phyloP scores from a whole-genome alignment of 2,113 vertebrate species.

The Aythya baeri region DNA sequence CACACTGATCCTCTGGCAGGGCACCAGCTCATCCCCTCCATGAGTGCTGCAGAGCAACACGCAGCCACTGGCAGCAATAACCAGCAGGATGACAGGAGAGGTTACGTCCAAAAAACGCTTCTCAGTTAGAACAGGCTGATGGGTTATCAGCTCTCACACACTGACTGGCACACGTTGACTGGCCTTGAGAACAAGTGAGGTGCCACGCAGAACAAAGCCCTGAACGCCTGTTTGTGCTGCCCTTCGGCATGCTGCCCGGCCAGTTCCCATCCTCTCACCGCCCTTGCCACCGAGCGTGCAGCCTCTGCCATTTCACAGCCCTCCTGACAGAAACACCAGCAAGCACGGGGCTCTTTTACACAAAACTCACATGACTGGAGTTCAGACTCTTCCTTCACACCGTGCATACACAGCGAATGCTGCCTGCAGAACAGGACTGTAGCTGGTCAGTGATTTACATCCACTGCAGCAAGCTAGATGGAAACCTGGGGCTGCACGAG shows the following conservation, averaged over 20 bases:
- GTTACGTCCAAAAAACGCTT: neutral
- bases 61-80: neutral
- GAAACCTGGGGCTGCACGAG: neutral
- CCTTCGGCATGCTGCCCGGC: neutral
- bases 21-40: neutral
- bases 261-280: neutral
- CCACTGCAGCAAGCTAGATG: neutral
- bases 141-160: too few relatives aligned
- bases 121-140: too few relatives aligned
- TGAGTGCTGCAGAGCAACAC: neutral
- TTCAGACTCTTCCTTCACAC: neutral
- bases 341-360: neutral
- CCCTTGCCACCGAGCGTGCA: neutral
- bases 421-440: neutral
- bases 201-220: neutral
- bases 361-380: neutral
- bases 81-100: neutral
- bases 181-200: neutral
- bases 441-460: neutral
- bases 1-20: neutral
- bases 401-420: neutral
- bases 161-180: too few relatives aligned
- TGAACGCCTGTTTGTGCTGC: fast-evolving
- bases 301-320: neutral
- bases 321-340: neutral